These are phyloP conservation scores for Periphyllus acericola DNA, from an alignment of 2,888 invertebrate species.

Conservation along the genomic window DNA sequence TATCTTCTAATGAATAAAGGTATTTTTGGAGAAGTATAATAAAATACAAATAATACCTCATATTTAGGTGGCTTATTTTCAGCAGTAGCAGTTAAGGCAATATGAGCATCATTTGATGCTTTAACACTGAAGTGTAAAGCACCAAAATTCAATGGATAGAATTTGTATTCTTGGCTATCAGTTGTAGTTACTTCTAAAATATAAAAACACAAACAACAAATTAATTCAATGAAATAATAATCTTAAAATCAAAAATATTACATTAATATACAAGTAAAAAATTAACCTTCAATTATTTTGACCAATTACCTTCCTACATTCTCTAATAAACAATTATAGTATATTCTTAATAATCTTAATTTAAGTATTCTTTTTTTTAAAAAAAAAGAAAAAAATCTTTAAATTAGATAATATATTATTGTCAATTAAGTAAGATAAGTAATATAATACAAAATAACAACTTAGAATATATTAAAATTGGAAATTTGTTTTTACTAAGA, in stretches of 20 bases:
- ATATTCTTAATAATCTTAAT: too few relatives aligned
- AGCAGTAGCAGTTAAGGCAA: slow-evolving; percentile 80
- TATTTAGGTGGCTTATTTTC: slow-evolving; percentile 81
- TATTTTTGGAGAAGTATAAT: slow-evolving; percentile 25
- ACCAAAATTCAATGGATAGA: slow-evolving; percentile 52
- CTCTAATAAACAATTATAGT: too few relatives aligned
- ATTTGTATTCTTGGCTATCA: slow-evolving; percentile 58
- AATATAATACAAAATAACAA: too few relatives aligned
- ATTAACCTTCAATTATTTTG: too few relatives aligned
- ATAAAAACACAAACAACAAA: background rate
- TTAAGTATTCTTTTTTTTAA: too few relatives aligned
- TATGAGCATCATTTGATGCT: slow-evolving; percentile 84
- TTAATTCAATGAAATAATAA: background rate
- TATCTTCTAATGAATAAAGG: background rate
- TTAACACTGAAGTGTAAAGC: slow-evolving; percentile 75
- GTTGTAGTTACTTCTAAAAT: slow-evolving; percentile 50
- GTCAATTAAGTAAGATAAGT: too few relatives aligned
- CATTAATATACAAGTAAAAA: background rate
- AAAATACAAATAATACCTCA: slow-evolving; percentile 71
- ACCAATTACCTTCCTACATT: too few relatives aligned
- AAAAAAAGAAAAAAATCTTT: too few relatives aligned
- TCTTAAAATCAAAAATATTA: background rate
- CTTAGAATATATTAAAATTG: too few relatives aligned
- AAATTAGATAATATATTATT: too few relatives aligned
- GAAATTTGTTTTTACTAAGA: too few relatives aligned